Conservation (phyloP, 2,113 vertebrate genomes). For the Cheirogaleus medius region DNA sequence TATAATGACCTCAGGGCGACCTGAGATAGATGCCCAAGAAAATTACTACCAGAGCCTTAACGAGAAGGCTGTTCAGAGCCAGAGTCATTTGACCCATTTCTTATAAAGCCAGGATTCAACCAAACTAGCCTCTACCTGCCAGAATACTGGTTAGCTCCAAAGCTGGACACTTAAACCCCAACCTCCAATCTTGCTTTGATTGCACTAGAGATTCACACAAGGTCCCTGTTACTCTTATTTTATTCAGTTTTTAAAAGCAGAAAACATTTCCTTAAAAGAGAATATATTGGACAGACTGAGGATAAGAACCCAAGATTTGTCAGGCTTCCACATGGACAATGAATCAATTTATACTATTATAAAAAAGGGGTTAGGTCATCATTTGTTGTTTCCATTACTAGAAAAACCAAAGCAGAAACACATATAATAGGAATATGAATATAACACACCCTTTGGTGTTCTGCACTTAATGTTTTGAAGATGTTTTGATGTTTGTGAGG, state of each 20-base stretch:
- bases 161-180: too few species aligned
- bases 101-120: neutral
- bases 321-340: neutral
- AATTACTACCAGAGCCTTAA: neutral
- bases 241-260: neutral
- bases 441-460: neutral
- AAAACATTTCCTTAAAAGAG: neutral
- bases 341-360: neutral
- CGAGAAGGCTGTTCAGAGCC: neutral
- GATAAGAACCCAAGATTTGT: neutral
- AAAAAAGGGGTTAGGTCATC: neutral
- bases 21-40: neutral
- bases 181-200: neutral
- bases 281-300: neutral
- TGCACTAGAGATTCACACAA: neutral
- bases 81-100: neutral
- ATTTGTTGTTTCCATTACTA: neutral
- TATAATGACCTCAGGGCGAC: neutral
- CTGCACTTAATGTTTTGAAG: neutral
- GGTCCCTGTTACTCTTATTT: neutral
- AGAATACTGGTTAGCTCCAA: accelerated
- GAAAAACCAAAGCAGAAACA: neutral
- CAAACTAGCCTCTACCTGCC: too few species aligned
- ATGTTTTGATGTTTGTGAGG: neutral
- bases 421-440: neutral